A percentile compares a stretch with the other conserved stretches of the same genome.
Conservation (phyloP, 2,888 invertebrate species). For the Leptinotarsa rubiginosa region DNA sequence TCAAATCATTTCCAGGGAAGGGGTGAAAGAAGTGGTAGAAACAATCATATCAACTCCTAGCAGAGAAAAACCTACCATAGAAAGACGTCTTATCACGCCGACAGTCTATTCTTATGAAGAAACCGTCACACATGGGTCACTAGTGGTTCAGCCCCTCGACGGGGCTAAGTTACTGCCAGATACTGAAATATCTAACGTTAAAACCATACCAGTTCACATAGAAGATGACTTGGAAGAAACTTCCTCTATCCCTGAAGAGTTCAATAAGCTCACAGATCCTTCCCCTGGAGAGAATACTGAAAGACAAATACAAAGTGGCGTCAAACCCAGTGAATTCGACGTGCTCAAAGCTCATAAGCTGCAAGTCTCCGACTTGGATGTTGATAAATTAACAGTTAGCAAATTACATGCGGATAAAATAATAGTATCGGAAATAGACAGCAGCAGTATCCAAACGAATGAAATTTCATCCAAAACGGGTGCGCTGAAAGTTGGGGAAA, state of each 20-base stretch:
- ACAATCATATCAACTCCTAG: neutral
- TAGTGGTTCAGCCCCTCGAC: constrained; percentile 76
- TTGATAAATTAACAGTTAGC: constrained; percentile 81
- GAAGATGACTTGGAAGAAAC: constrained; percentile 58
- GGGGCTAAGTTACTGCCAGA: constrained; percentile 59
- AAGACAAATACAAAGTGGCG: constrained; percentile 4
- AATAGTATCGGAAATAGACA: constrained; percentile 84
- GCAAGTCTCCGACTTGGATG: constrained; percentile 81
- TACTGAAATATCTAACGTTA: constrained; percentile 54
- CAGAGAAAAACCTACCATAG: constrained; percentile 29
- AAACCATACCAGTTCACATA: constrained; percentile 56
- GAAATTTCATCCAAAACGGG: constrained; percentile 80
- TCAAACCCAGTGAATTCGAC: constrained; percentile 55
- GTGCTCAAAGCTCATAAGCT: constrained; percentile 72
- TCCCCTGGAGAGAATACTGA: constrained; percentile 25
- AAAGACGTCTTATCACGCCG: constrained; percentile 54
- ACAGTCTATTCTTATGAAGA: constrained; percentile 70
- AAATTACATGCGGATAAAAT: constrained; percentile 84
- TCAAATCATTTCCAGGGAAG: neutral
- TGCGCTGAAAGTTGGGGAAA: constrained; percentile 75
- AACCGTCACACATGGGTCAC: constrained; percentile 74
- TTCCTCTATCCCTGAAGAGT: constrained; percentile 61
- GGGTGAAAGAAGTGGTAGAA: neutral
- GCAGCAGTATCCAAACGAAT: constrained; percentile 77
- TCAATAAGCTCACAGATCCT: constrained; percentile 58